These are phyloP conservation scores for Dinocampus coccinellae DNA, from an alignment of 2,888 invertebrate genomes.

Conservation along the genomic window DNA sequence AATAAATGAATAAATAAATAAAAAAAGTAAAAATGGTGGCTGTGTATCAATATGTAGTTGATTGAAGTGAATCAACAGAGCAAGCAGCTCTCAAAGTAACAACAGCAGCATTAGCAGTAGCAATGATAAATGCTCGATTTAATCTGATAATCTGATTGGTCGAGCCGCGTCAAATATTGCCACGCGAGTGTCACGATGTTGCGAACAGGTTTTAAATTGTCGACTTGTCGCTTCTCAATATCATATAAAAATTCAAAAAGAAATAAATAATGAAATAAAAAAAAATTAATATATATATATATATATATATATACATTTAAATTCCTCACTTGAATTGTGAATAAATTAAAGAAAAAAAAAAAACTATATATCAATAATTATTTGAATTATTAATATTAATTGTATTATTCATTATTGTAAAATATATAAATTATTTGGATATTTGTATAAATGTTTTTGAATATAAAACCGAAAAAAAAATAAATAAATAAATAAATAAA, in stretches of 20 bases:
- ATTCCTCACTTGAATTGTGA: too few relatives aligned
- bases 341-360: too few relatives aligned
- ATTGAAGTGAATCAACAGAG: slow-evolving; percentile 1
- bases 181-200: slow-evolving; percentile 52
- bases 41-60: background rate
- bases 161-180: slow-evolving; percentile 65
- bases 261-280: background rate
- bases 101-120: slow-evolving; percentile 17
- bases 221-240: slow-evolving; percentile 30
- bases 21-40: too few relatives aligned
- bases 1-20: too few relatives aligned
- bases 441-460: too few relatives aligned
- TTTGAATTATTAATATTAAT: too few relatives aligned
- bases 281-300: background rate
- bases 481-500: background rate
- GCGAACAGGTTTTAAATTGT: slow-evolving; percentile 52
- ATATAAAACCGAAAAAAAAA: background rate
- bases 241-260: background rate
- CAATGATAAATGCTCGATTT: slow-evolving; percentile 43
- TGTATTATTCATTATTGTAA: too few relatives aligned
- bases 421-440: too few relatives aligned
- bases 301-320: too few relatives aligned
- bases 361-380: too few relatives aligned
- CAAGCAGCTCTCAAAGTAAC: too few relatives aligned
- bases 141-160: slow-evolving; percentile 66